Base-by-base conservation (phyloP, 2,888 invertebrate species). In the Spodoptera picta region DNA sequence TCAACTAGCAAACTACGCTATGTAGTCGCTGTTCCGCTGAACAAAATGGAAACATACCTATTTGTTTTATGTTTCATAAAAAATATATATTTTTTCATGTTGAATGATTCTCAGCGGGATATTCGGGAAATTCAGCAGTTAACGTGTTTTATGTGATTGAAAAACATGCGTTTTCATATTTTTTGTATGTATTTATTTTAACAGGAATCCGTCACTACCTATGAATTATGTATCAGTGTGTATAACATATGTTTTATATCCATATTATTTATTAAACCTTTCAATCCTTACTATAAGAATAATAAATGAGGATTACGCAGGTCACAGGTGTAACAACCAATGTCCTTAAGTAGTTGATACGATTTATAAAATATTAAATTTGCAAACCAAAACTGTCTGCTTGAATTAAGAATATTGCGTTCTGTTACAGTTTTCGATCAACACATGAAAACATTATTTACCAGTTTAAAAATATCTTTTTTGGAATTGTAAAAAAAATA, bases 121-220 rank as follows among this genome's bases (percentile, higher is more conserved):
- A 41, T 71, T 59, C 36, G 43, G 23, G 36, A 54, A 54, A 46
- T 54, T 57, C 56, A 45, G 56, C 59, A 63, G 60, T 48, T 55
- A 55, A 44, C 50, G n/a, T 62, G 41, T 69, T 66, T 73, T 75
- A 63, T 75, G 59, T 61, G 54, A 75, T 75, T 75, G 60, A 59
- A 75, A 74, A 66, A 69, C 31, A 64, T 66, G 54, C 24, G 56
- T 43, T 14, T 45, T 47, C 58, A 56, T 60, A 42, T 49, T 65
- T 65, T 52, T 58, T 55, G 23, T 7, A n/a, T 55, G 27, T 14
- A 23, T 56, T 42, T 31, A 31, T 31, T 65, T 46, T 19, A 14
- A 31, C 51, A 12, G 41, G 23, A 56, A 60, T 60, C 49, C 41
- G 12, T 53, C 58, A 49, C 24, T 41, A 36, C 24, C 46, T 24